These are phyloP conservation scores for Hirtodrosophila duncani DNA, from an alignment of 2,888 invertebrate genomes.

Conservation along the genomic window DNA sequence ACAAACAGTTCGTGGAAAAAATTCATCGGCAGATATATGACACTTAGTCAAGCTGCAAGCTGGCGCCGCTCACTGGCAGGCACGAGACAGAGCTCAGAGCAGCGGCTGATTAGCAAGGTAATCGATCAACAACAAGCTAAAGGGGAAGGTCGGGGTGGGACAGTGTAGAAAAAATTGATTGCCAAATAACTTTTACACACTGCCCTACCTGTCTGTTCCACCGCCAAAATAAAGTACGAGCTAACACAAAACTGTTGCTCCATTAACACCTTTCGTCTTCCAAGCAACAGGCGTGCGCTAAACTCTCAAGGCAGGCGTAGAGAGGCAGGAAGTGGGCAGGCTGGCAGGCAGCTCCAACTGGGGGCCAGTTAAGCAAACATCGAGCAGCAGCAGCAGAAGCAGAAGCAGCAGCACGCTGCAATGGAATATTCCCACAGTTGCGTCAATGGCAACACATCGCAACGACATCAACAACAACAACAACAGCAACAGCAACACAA, in stretches of 20 bases:
- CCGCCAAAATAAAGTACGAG: slow-evolving; percentile 11
- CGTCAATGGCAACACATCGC: too few relatives aligned
- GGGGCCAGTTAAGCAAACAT: slow-evolving; percentile 41
- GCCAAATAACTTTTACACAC: too few relatives aligned
- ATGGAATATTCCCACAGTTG: slow-evolving; percentile 66
- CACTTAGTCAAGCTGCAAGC: slow-evolving; percentile 4
- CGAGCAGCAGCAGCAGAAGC: too few relatives aligned
- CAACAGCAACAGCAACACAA: too few relatives aligned
- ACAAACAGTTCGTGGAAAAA: slow-evolving; percentile 39
- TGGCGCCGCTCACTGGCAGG: slow-evolving; percentile 44
- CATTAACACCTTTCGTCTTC: slow-evolving; percentile 54
- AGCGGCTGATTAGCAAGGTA: slow-evolving; percentile 47
- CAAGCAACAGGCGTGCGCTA: slow-evolving; percentile 46
- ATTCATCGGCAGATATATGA: slow-evolving; percentile 19
- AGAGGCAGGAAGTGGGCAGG: neutral
- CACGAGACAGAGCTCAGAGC: slow-evolving; percentile 32
- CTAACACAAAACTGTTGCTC: slow-evolving; percentile 54
- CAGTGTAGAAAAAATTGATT: slow-evolving; percentile 1
- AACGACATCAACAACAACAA: too few relatives aligned
- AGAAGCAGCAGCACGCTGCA: slow-evolving; percentile 43
- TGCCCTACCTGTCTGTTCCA: slow-evolving; percentile 14
- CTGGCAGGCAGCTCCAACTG: slow-evolving; percentile 5
- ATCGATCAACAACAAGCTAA: slow-evolving; percentile 33
- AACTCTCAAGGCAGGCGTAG: neutral
- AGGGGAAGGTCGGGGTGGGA: neutral